A percentile compares a stretch with the other conserved stretches of the same genome.
These are phyloP conservation scores for Microctenopoma lineatum DNA, from an alignment of 2,797 vertebrate genomes.

Conservation along the genomic window DNA sequence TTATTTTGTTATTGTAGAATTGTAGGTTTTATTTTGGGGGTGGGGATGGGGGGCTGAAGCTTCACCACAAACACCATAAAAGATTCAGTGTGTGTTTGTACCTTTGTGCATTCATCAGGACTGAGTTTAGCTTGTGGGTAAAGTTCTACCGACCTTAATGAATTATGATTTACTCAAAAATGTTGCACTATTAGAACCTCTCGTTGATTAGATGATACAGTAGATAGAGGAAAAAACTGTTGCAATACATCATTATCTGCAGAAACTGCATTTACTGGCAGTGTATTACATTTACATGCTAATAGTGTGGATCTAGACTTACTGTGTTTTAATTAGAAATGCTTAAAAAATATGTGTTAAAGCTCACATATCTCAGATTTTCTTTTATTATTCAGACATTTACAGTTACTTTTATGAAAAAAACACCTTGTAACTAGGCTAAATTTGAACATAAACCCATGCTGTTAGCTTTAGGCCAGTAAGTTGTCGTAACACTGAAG, in stretches of 20 bases:
- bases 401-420: no score
- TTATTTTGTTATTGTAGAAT: conserved; percentile 59
- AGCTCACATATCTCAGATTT: not conserved
- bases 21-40: conserved; percentile 20
- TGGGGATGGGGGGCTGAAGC: no score
- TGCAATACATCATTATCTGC: not conserved
- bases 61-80: not conserved
- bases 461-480: not conserved
- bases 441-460: not conserved
- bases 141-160: not conserved
- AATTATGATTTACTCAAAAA: not conserved
- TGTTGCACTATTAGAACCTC: not conserved
- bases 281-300: not conserved
- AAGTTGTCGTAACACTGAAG: not conserved
- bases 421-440: not conserved
- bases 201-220: not conserved
- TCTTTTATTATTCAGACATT: not conserved
- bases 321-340: not conserved
- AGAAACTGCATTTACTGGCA: not conserved
- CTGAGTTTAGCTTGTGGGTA: not conserved
- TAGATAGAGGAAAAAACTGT: not conserved
- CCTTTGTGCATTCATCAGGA: conserved; percentile 15
- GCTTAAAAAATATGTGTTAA: not conserved
- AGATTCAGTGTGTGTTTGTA: conserved; percentile 28
- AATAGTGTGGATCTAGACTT: not conserved